A percentile compares a stretch with the other conserved stretches of the same genome.
Evolutionary conservation across 2,888 invertebrate species (phyloP).

Genomic region (Dysmachus trigonus): DNA sequence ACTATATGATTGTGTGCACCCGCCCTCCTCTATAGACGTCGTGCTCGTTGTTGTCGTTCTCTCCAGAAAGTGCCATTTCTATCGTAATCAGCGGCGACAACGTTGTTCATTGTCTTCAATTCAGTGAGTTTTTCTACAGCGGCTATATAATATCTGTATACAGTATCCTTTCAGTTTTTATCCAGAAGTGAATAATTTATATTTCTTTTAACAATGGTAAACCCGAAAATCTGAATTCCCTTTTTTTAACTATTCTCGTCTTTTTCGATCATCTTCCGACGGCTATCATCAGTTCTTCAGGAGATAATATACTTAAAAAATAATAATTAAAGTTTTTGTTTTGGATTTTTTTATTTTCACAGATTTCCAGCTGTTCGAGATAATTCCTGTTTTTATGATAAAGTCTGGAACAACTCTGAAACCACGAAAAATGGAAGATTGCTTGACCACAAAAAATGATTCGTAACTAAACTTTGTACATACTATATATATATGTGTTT

Average conservation of each 20-base stretch:
- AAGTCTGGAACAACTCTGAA: too few relatives aligned
- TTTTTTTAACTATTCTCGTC: neutral
- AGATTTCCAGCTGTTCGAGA: too few relatives aligned
- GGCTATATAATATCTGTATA: neutral
- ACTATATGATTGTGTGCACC: neutral
- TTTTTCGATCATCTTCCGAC: neutral
- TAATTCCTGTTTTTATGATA: too few relatives aligned
- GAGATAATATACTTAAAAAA: neutral
- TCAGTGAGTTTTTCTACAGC: too few relatives aligned
- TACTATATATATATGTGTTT: too few relatives aligned
- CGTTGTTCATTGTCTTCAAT: neutral
- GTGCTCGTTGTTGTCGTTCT: neutral
- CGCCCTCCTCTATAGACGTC: neutral
- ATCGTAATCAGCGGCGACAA: neutral
- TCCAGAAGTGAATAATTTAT: neutral
- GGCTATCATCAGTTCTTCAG: neutral
- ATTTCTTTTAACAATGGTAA: too few relatives aligned
- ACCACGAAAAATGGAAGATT: too few relatives aligned
- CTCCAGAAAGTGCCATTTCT: neutral
- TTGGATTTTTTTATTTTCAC: too few relatives aligned
- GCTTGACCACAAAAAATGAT: too few relatives aligned
- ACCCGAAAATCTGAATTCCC: neutral
- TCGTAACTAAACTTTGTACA: too few relatives aligned
- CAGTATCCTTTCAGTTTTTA: neutral
- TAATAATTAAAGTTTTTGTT: too few relatives aligned